Conservation (phyloP, 1,140 invertebrate species). For the Halyomorpha halys region DNA sequence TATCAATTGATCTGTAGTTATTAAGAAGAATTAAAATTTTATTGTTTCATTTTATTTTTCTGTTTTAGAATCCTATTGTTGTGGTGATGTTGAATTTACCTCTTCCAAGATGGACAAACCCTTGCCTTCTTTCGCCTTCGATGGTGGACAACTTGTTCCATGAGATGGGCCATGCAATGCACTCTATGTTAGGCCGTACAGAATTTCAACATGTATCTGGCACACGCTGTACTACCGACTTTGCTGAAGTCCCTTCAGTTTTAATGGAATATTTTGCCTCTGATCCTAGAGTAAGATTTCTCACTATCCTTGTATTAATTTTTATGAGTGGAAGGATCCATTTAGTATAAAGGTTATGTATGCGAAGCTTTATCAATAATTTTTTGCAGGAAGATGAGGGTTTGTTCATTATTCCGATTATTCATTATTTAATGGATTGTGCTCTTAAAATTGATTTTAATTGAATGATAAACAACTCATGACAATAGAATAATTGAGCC, state of each 20-base stretch:
- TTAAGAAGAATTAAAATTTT: background rate
- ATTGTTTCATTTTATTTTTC: background rate
- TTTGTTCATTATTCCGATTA: too few species aligned
- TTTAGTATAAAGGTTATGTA: too few species aligned
- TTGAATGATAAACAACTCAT: too few species aligned
- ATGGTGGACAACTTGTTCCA: constrained; percentile 96
- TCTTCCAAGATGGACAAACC: constrained; percentile 57
- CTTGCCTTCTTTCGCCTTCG: constrained; percentile 68
- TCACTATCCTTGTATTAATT: background rate
- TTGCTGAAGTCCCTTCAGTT: constrained; percentile 96
- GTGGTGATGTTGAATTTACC: constrained; percentile 86
- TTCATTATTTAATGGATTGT: too few species aligned
- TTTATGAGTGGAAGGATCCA: background rate
- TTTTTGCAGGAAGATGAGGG: too few species aligned
- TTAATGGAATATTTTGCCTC: constrained; percentile 97
- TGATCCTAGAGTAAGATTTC: constrained; percentile 62
- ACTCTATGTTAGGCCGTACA: constrained; percentile 94
- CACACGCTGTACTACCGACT: constrained; percentile 92
- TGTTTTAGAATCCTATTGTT: constrained; percentile 71
- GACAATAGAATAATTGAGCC: too few species aligned
- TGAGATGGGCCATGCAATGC: constrained; percentile 98
- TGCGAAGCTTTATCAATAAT: background rate
- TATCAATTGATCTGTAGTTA: background rate
- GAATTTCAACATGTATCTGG: constrained; percentile 95
- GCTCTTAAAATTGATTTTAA: too few species aligned